Evolutionary conservation across 2,888 invertebrate species (phyloP), one percentile per base, ranked within the genome.

Genomic region (Xestia rhomboidea): DNA sequence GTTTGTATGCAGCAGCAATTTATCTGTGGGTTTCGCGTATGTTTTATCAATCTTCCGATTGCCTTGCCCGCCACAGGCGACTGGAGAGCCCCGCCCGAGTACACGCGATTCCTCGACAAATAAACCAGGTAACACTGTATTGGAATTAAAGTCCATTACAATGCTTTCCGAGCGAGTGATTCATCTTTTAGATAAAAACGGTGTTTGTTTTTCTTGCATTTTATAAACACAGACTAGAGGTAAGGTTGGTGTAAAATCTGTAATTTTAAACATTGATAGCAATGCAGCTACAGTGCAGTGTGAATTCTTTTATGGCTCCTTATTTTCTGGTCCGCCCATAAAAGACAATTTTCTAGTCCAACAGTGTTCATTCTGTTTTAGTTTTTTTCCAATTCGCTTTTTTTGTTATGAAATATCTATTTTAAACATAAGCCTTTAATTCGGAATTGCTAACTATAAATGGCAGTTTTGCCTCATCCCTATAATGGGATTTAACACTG

Each of bases 21-120:
- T 90, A 89, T 91, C 89, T 88, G 84, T 79, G 84, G 86, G 88
- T 83, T 89, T 83, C 87, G 89, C 89, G 89, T 90, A 89, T 90
- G 91, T 91, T 92, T 92, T 93, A 93, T 93, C 93, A 93, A 92
- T 92, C 91, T 92, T 89, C 89, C 91, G 90, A 93, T 93, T 92
- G 90, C 91, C 85, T 87, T 85, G 87, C 89, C 88, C 81, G 86
- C 86, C 86, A 78, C 86, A 76, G 87, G 77, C 71, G 81, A 77
- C 82, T 72, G 60, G 82, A 79, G 68, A 30, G 83, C 90, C 90
- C 86, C 92, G 91, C 92, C 93, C 87, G 76, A 76, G 83, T 79
- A 87, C 92, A 92, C 92, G 92, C 92, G 87, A 92, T 86, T 82
- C 86, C 85, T 85, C 68, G 41, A 73, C 78, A 81, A 79, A 87